Evolutionary conservation across 1,140 invertebrate species (phyloP).

Genomic region (Drosophila ercepeae): DNA sequence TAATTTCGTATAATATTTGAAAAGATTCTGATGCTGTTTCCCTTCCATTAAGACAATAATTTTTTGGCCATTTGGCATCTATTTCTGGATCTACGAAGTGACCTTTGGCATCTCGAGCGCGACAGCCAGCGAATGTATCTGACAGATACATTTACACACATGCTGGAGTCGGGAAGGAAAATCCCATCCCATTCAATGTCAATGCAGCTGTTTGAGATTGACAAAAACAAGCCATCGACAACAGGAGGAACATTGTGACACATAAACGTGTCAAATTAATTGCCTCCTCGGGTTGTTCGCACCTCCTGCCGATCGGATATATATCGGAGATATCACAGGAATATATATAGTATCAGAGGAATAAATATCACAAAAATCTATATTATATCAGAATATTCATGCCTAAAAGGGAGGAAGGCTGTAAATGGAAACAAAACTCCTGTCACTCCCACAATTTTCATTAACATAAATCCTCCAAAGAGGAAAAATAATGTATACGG

Average conservation of each 20-base stretch:
- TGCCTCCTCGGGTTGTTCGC: constrained; percentile 63
- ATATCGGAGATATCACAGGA: background rate
- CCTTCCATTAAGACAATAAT: background rate
- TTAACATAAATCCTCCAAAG: constrained; percentile 32
- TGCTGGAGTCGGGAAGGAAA: background rate
- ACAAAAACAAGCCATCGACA: constrained; percentile 36
- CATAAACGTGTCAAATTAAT: constrained; percentile 60
- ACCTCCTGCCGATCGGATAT: constrained; percentile 25
- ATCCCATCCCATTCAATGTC: constrained; percentile 62
- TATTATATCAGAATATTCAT: background rate
- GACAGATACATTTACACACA: constrained; percentile 27
- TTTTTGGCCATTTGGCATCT: constrained; percentile 2
- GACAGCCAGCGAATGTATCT: too few species aligned
- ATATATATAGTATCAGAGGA: background rate
- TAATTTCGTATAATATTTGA: background rate
- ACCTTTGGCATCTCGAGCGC: constrained; percentile 21
- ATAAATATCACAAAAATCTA: too few species aligned
- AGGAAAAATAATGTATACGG: background rate
- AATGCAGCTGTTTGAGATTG: constrained; percentile 73
- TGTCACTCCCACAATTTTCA: constrained; percentile 16
- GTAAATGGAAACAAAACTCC: background rate
- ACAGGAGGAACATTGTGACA: constrained; percentile 15
- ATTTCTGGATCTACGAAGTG: constrained; percentile 26
- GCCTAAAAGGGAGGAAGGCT: background rate
- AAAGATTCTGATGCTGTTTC: background rate